These are phyloP conservation scores for Heliopora coerulea DNA, from an alignment of 92 coral and sea anemone genomes.

Conservation along the genomic window DNA sequence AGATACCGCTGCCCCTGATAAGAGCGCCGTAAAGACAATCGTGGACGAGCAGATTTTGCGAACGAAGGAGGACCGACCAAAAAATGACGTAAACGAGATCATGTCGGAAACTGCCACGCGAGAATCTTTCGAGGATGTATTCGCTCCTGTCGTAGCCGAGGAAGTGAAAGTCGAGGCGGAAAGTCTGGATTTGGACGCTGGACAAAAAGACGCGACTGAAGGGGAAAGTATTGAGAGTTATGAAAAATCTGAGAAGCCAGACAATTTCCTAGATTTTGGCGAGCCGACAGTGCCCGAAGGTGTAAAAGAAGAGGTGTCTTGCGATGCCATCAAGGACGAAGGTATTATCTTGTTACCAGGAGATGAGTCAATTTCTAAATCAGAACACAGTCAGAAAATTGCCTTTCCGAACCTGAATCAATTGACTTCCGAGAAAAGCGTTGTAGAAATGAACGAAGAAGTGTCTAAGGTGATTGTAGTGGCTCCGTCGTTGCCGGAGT, in stretches of 20 bases:
- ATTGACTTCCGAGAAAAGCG: background rate
- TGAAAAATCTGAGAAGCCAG: background rate
- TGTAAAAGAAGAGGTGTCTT: background rate
- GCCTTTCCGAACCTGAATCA: background rate
- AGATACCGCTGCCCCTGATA: background rate
- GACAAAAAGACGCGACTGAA: background rate
- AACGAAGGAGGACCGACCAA: background rate
- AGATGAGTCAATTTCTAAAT: background rate
- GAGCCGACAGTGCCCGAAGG: background rate
- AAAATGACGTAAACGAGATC: background rate
- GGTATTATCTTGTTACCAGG: background rate
- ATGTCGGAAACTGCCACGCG: background rate
- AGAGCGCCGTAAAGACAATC: too few species aligned
- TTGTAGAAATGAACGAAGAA: background rate
- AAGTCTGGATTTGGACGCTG: conserved; percentile 6
- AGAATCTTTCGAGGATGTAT: conserved; percentile 11
- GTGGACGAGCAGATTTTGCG: conserved; percentile 1
- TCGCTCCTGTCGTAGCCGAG: background rate
- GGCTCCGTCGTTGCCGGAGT: conserved; percentile 17
- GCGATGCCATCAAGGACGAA: background rate
- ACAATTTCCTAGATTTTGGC: conserved; percentile 5
- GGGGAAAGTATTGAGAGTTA: background rate
- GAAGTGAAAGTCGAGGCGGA: background rate
- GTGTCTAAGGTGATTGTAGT: background rate
- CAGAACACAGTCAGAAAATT: background rate